Conservation (phyloP, 2,888 invertebrate species). For the Nasonia oneida region DNA sequence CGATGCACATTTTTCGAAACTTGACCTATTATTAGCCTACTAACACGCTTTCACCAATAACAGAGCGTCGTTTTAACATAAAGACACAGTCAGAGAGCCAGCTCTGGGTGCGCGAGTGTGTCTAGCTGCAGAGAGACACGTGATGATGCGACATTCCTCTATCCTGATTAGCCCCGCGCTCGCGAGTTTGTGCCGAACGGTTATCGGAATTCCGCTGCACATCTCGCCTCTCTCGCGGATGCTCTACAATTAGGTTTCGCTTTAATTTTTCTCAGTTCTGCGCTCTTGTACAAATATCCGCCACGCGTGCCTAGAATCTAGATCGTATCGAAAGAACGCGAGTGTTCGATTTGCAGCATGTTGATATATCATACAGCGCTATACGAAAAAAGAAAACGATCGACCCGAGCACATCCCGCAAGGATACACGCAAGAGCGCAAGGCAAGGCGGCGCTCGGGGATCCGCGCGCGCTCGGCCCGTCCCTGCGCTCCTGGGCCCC, state of each 20-base stretch:
- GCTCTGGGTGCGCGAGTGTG: not conserved
- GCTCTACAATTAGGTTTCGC: not conserved
- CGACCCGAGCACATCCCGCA: not conserved
- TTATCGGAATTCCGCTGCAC: slow-evolving; percentile 9
- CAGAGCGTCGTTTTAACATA: slow-evolving; percentile 62
- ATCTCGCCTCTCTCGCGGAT: not conserved
- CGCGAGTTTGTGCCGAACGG: not conserved
- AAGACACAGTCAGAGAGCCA: not conserved
- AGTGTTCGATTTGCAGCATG: too few relatives aligned
- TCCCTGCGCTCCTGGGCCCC: slow-evolving; percentile 25
- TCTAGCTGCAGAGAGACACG: not conserved
- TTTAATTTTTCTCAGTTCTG: not conserved
- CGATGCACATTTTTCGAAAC: not conserved
- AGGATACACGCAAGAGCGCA: not conserved
- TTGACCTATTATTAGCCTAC: slow-evolving; percentile 67
- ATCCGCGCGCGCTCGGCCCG: not conserved
- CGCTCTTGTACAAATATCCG: not conserved
- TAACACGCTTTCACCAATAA: slow-evolving; percentile 68
- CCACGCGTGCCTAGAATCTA: not conserved
- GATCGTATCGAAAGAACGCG: not conserved
- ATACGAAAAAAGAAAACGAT: not conserved
- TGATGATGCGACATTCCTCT: slow-evolving; percentile 32
- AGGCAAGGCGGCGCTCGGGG: not conserved
- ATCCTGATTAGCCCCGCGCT: not conserved
- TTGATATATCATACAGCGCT: not conserved